phyloP scores from a whole-genome alignment of 2,113 vertebrate species.

The Xerus inauris region DNA sequence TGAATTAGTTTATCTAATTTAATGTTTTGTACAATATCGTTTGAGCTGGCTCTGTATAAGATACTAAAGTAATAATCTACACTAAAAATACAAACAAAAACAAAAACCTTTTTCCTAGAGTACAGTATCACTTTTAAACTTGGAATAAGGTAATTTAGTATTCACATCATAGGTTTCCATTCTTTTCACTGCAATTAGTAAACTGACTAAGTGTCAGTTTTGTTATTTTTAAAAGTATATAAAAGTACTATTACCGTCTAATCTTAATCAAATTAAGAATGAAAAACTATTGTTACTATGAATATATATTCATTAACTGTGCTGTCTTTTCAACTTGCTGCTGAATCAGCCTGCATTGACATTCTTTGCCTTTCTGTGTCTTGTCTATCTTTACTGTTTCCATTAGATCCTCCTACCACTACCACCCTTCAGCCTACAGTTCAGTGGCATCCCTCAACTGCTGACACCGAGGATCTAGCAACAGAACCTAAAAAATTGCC shows the following conservation, averaged over 20 bases:
- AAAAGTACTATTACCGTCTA: not conserved
- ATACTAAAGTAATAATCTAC: constrained; percentile 36
- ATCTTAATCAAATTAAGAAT: constrained; percentile 84
- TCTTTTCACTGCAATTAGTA: constrained; percentile 35
- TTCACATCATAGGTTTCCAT: not conserved
- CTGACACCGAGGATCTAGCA: constrained; percentile 89
- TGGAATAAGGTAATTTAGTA: constrained; percentile 32
- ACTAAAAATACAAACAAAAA: not conserved
- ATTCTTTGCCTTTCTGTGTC: constrained; percentile 95
- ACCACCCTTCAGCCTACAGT: constrained; percentile 92
- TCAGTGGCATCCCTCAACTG: constrained; percentile 88
- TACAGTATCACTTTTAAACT: not conserved
- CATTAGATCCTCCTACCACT: constrained; percentile 98
- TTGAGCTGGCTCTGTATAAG: constrained; percentile 53
- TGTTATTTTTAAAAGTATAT: not conserved
- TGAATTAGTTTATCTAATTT: constrained; percentile 54
- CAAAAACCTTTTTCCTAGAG: not conserved
- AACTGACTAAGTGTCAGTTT: constrained; percentile 66
- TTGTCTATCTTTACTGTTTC: constrained; percentile 91
- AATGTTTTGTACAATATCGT: constrained; percentile 53
- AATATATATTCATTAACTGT: constrained; percentile 86
- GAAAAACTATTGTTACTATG: constrained; percentile 87
- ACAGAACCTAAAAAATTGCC: constrained; percentile 87
- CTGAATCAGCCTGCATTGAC: constrained; percentile 95
- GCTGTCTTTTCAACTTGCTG: constrained; percentile 90